These are phyloP conservation scores for Lepilemur ruficaudatus DNA, from an alignment of 2,797 vertebrate species.

Conservation along the genomic window DNA sequence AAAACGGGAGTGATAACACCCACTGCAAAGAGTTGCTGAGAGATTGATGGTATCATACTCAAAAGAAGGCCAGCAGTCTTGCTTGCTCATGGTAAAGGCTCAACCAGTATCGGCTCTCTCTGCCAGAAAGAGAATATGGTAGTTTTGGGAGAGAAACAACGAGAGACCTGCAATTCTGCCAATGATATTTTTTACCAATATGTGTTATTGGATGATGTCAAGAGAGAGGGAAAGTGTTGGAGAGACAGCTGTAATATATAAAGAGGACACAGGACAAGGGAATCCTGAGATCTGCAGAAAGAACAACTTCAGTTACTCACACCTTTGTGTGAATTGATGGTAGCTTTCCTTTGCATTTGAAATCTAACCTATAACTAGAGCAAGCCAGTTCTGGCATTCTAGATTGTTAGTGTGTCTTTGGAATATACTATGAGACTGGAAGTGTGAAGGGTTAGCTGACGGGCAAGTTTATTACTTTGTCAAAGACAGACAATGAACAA, in stretches of 20 bases:
- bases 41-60: neutral
- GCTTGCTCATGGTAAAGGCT: neutral
- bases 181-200: neutral
- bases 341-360: neutral
- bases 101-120: neutral
- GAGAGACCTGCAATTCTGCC: neutral
- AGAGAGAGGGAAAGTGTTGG: neutral
- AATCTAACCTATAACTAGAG: neutral
- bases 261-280: neutral
- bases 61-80: neutral
- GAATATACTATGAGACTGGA: neutral
- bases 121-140: neutral
- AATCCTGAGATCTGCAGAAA: neutral
- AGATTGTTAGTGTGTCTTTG: neutral
- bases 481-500: slow-evolving; percentile 5
- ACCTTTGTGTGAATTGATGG: neutral
- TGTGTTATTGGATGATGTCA: neutral
- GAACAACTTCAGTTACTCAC: neutral
- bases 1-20: neutral
- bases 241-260: neutral
- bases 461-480: neutral
- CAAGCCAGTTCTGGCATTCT: neutral
- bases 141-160: neutral
- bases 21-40: neutral
- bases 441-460: neutral